Percentiles rank a stretch among this genome's conserved stretches.
These are phyloP conservation scores for Lysiphlebus fabarum DNA, from an alignment of 1,140 invertebrate species.

Conservation along the genomic window DNA sequence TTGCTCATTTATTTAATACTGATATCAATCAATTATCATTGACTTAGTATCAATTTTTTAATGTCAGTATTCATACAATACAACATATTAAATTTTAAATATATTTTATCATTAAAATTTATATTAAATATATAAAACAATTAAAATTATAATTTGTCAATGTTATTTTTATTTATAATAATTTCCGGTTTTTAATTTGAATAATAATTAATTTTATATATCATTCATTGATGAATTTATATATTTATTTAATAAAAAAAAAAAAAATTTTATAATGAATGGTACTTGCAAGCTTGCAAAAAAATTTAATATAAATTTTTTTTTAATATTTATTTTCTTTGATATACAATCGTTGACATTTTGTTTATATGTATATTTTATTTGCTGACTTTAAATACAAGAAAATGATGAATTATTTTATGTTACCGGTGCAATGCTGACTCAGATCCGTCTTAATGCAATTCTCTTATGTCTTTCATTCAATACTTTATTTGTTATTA, in stretches of 20 bases:
- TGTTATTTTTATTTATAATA: not conserved
- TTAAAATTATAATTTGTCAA: not conserved
- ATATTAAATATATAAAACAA: too few species aligned
- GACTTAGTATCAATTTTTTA: not conserved
- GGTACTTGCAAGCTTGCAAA: slow-evolving; percentile 39
- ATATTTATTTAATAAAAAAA: slow-evolving; percentile 7
- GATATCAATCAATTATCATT: slow-evolving; percentile 7
- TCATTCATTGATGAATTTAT: too few species aligned
- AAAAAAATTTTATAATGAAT: slow-evolving; percentile 50
- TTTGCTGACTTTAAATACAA: slow-evolving; percentile 46
- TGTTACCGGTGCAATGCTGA: slow-evolving; percentile 35
- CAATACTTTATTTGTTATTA: too few species aligned
- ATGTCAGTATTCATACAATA: not conserved
- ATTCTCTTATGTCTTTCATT: not conserved
- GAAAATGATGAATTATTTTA: too few species aligned
- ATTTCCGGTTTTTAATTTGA: slow-evolving; percentile 33
- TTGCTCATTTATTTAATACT: slow-evolving; percentile 6
- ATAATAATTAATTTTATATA: too few species aligned
- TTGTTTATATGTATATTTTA: slow-evolving; percentile 29
- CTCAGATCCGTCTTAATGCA: slow-evolving; percentile 47
- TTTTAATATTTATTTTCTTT: too few species aligned
- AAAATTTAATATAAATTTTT: too few species aligned
- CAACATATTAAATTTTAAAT: too few species aligned
- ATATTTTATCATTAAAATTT: too few species aligned
- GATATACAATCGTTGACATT: too few species aligned